phyloP scores from a whole-genome alignment of 2,888 invertebrate genomes.

The Chrysolina haemoptera region DNA sequence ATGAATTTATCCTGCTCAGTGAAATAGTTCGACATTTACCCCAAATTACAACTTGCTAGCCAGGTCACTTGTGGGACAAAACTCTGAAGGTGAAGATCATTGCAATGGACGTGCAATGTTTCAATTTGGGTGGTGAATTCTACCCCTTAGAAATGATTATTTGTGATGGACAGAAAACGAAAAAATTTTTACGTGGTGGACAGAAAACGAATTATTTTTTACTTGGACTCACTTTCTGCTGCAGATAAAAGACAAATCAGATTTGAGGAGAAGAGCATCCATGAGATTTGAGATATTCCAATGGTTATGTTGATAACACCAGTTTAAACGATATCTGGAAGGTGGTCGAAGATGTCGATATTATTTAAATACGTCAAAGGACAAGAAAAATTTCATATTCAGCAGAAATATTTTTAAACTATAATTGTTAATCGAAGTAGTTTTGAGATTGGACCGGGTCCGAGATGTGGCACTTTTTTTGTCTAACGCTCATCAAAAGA shows the following conservation, averaged over 20 bases:
- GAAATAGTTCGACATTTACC: background rate
- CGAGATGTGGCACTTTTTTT: too few species aligned
- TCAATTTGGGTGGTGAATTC: background rate
- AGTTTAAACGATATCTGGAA: background rate
- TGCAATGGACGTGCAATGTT: background rate
- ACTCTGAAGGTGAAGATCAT: background rate
- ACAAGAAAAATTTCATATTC: background rate
- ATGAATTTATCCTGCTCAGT: too few species aligned
- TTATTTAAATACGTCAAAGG: background rate
- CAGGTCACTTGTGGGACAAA: background rate
- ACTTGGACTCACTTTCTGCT: background rate
- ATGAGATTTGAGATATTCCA: background rate
- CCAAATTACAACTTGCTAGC: background rate
- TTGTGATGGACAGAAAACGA: slow-evolving; percentile 7
- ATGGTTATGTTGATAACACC: background rate
- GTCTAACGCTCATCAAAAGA: too few species aligned
- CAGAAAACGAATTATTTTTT: background rate
- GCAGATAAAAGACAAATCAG: background rate
- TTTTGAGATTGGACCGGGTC: too few species aligned
- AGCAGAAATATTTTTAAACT: too few species aligned
- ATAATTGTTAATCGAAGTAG: too few species aligned
- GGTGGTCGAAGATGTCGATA: background rate
- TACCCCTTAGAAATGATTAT: slow-evolving; percentile 2
- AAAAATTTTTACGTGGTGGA: background rate
- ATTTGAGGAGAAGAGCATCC: background rate